phyloP scores from a whole-genome alignment of 2,888 invertebrate species.

The Meghimatium bilineatum region DNA sequence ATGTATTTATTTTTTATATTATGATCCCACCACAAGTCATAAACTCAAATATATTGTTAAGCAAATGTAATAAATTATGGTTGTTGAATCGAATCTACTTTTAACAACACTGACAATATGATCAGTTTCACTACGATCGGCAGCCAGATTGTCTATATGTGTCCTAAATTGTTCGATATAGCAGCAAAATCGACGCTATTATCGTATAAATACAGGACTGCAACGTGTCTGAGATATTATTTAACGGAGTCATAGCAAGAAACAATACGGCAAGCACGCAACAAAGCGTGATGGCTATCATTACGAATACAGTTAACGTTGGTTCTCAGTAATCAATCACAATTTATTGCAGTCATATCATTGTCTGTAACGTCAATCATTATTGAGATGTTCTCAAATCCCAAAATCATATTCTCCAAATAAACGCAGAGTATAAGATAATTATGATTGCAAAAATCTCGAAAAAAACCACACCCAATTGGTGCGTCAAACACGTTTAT shows the following conservation, averaged over 20 bases:
- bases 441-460: neutral
- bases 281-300: neutral
- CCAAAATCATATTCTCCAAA: neutral
- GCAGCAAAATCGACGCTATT: neutral
- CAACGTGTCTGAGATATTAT: neutral
- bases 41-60: too few species aligned
- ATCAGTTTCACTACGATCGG: neutral
- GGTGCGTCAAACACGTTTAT: too few species aligned
- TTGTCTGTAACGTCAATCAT: neutral
- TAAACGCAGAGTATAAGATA: too few species aligned
- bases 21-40: too few species aligned
- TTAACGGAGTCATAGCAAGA: neutral
- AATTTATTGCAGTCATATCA: neutral
- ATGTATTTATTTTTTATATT: too few species aligned
- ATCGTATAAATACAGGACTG: neutral
- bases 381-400: neutral
- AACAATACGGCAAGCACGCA: neutral
- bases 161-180: neutral
- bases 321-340: neutral
- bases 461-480: neutral
- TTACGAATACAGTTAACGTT: neutral
- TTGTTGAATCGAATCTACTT: neutral
- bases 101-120: neutral
- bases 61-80: neutral
- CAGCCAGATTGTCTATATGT: neutral